Conservation (phyloP, 2,113 vertebrate genomes). For the Anguilla rostrata region DNA sequence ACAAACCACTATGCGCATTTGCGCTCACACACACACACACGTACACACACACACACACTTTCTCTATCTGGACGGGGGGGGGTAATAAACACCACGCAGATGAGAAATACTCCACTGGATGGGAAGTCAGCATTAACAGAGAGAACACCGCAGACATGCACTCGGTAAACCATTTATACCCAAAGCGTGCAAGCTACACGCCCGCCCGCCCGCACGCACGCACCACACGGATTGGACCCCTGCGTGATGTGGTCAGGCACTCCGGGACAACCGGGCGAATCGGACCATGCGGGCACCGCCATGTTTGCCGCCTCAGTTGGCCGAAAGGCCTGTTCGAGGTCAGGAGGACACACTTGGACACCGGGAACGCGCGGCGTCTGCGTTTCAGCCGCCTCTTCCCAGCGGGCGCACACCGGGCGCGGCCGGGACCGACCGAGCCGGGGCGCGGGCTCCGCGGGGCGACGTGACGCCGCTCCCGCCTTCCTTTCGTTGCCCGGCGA, state of each 20-base stretch:
- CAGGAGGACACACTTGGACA: too few species aligned
- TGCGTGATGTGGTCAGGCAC: not conserved
- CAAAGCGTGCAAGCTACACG: not conserved
- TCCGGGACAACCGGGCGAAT: not conserved
- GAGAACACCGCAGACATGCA: not conserved
- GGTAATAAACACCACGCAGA: not conserved
- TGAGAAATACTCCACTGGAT: not conserved
- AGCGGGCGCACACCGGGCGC: not conserved
- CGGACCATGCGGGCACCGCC: not conserved
- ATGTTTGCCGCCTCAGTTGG: not conserved
- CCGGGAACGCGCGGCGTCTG: not conserved
- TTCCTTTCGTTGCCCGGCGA: not conserved
- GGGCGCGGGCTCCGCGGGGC: not conserved
- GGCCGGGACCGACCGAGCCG: not conserved
- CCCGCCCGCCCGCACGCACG: not conserved
- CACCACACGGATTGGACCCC: too few species aligned
- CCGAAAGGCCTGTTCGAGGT: not conserved
- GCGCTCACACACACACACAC: not conserved
- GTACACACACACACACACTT: too few species aligned
- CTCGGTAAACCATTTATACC: not conserved
- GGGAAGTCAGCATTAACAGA: not conserved
- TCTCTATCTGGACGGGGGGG: too few species aligned
- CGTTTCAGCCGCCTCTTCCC: not conserved
- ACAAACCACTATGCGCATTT: slow-evolving; percentile 10
- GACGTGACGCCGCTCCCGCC: not conserved